Percentiles rank a stretch among this genome's conserved stretches.
Evolutionary conservation across 2,888 invertebrate genomes (phyloP).

Genomic region (Melieria crassipennis): DNA sequence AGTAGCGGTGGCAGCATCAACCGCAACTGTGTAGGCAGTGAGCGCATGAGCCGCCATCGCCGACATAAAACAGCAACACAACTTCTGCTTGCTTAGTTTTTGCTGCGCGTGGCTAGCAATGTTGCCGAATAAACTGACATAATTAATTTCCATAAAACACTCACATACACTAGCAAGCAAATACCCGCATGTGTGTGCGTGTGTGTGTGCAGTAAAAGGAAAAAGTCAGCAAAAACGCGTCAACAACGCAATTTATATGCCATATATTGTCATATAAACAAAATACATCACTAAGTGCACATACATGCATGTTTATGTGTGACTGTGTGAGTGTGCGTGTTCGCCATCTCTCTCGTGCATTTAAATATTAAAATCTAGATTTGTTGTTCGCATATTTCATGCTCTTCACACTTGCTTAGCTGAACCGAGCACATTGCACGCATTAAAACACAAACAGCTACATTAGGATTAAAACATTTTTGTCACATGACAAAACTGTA

Average conservation of each 20-base stretch:
- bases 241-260: conserved; percentile 10
- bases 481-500: no score
- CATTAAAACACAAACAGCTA: no score
- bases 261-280: background rate
- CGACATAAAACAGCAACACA: background rate
- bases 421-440: no score
- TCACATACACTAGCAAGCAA: conserved; percentile 15
- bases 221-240: background rate
- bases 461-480: no score
- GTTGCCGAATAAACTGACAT: conserved; percentile 27
- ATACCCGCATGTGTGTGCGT: conserved; percentile 3
- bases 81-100: background rate
- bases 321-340: no score
- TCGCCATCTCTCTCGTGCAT: no score
- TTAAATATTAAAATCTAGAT: no score
- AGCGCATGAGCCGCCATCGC: no score
- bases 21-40: background rate
- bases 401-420: no score
- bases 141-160: conserved; percentile 34
- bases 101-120: conserved; percentile 21
- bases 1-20: conserved; percentile 10
- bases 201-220: background rate
- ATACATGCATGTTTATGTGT: background rate
- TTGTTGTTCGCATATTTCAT: no score
- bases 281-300: background rate